Base-by-base conservation (phyloP, 2,888 invertebrate species). In the Caenorhabditis sp. region DNA sequence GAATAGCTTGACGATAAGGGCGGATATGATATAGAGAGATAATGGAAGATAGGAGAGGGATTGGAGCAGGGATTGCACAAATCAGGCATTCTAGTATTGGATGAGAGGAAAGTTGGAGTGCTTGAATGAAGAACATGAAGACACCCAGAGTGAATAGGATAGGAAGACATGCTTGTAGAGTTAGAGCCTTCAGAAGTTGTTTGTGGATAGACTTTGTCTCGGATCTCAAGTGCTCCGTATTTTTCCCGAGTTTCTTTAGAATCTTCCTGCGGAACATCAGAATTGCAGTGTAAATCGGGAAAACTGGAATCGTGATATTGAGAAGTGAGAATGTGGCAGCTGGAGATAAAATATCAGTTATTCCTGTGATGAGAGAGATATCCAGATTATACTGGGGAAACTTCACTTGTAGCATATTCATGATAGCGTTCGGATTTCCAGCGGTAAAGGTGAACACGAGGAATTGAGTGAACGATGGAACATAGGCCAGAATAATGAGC, bases 21-120 rank as follows among this genome's bases (percentile, higher is more conserved):
- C 70, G 61, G n/a, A 81, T 81, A 28, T 81, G 81, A 41, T 63
- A 63, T 10, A 81, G 63, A 6, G 81, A 75, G 24, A 75, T 81
- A 0, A 81, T 59, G 12, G 70, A 69, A 1, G 81, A 81, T 51
- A 75, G 24, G 19, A 81, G 19, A 7, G 81, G 81, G 4, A 81
- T 81, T 1, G 75, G 72, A 26, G 81, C 81, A 26, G 81, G 81
- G 22, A 74, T 54, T 22, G 70, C 69, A 49, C 75, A 81, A 24
- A 75, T 63, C 5, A 75, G 51, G 41, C 75, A 75, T 49, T 81
- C 81, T 0, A 75, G 35, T 19, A 81, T 58, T 0, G 70, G 75
- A 41, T 54, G 61, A 7, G 63, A 28, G 8, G 51, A 24, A 2
- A 81, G n/a, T 28, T 41, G 49, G 2, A 31, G 44, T 41, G 61